phyloP scores from a whole-genome alignment of 1,140 invertebrate species.

The Melipona quadrifasciata region DNA sequence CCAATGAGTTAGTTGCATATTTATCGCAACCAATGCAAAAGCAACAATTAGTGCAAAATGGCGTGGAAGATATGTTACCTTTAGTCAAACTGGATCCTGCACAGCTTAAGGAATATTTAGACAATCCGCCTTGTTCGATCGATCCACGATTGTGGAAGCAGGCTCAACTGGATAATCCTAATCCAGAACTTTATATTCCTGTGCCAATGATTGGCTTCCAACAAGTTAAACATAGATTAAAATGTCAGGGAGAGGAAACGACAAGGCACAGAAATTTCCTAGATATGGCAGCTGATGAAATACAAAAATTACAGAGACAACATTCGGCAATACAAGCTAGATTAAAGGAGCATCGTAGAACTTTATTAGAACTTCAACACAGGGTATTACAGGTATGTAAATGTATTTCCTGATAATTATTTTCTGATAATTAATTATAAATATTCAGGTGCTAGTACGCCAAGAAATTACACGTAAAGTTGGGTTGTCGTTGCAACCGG shows the following conservation, averaged over 20 bases:
- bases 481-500: slow-evolving; percentile 91
- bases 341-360: slow-evolving; percentile 88
- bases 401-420: not conserved
- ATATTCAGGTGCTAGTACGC: slow-evolving; percentile 88
- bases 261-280: slow-evolving; percentile 89
- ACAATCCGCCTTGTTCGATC: slow-evolving; percentile 92
- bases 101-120: slow-evolving; percentile 93
- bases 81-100: slow-evolving; percentile 86
- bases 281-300: slow-evolving; percentile 88
- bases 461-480: slow-evolving; percentile 94
- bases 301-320: slow-evolving; percentile 88
- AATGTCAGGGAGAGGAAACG: slow-evolving; percentile 91
- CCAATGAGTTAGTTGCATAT: slow-evolving; percentile 87
- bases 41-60: slow-evolving; percentile 86
- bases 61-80: slow-evolving; percentile 85
- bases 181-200: slow-evolving; percentile 93
- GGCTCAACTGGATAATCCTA: slow-evolving; percentile 96
- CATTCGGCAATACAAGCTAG: slow-evolving; percentile 88
- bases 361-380: slow-evolving; percentile 89
- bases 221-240: slow-evolving; percentile 91
- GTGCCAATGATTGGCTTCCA: slow-evolving; percentile 96
- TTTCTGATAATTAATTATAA: not conserved
- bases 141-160: slow-evolving; percentile 92
- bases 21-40: slow-evolving; percentile 87
- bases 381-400: slow-evolving; percentile 85